These are phyloP conservation scores for Parthenolecanium corni DNA, from an alignment of 2,888 invertebrate species.

Conservation along the genomic window DNA sequence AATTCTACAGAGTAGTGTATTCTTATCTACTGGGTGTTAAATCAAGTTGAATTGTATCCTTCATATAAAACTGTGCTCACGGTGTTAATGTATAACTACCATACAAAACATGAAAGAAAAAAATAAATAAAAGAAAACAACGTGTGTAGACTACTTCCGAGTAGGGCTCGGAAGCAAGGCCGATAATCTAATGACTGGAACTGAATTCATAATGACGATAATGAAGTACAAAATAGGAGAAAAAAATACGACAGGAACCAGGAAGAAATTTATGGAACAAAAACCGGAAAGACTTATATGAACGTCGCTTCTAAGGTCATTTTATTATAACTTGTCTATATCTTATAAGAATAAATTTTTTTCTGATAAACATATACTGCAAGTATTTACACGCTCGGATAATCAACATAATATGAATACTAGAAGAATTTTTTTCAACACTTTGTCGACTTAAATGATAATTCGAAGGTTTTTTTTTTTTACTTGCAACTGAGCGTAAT, in stretches of 20 bases:
- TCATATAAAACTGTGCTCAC: too few relatives aligned
- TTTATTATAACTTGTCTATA: neutral
- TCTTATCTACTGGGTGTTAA: too few relatives aligned
- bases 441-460: too few relatives aligned
- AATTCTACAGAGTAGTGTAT: too few relatives aligned
- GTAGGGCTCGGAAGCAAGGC: neutral
- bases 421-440: too few relatives aligned
- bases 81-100: too few relatives aligned
- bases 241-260: slow-evolving; percentile 17
- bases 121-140: neutral
- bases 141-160: slow-evolving; percentile 3
- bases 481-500: too few relatives aligned
- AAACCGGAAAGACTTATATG: slow-evolving; percentile 8
- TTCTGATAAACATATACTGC: neutral
- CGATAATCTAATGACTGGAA: slow-evolving; percentile 7
- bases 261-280: slow-evolving; percentile 1
- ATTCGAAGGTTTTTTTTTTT: too few relatives aligned
- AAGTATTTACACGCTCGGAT: too few relatives aligned
- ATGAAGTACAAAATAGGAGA: slow-evolving; percentile 1
- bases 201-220: slow-evolving; percentile 6
- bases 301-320: neutral
- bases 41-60: too few relatives aligned
- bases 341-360: neutral
- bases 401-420: too few relatives aligned
- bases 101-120: too few relatives aligned